Evolutionary conservation across 2,888 invertebrate genomes (phyloP), one percentile per base, ranked within the genome.

Genomic region (Pristionchus fissidentatus): DNA sequence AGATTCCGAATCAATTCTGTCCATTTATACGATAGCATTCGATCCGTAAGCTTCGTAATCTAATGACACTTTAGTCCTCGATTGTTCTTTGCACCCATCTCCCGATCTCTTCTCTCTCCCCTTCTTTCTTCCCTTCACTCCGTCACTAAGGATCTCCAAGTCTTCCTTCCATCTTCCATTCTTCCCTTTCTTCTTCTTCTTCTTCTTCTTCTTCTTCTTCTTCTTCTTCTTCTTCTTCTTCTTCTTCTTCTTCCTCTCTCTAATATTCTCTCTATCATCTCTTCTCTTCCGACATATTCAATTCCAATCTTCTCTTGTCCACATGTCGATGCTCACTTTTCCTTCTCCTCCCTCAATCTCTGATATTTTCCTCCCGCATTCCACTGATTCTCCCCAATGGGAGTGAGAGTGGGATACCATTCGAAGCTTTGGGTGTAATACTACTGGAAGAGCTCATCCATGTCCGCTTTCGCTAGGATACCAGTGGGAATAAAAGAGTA

Each of bases 261-360:
- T 78, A 29, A 52, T 55, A 57, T 26, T 38, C 26, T 52, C 38
- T 86, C 70, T 79, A 85, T 60, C 77, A 83, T 83, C 85, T 85
- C 82, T 83, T 86, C 79, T 78, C 83, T 60, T 84, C 79, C 32
- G 85, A 83, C 57, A 84, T 85, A 60, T 38, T 66, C n/a, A 52
- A 46, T 83, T 80, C 26, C 83, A 66, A 32, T 84, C 83, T 35
- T 82, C 19, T 32, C 85, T 46, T 79, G n/a, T 73, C 73, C n/a
- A n/a, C n/a, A n/a, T n/a, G n/a, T n/a, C n/a, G n/a, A n/a, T n/a
- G n/a, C n/a, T n/a, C n/a, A n/a, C n/a, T n/a, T n/a, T n/a, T 49
- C 19, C 49, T 19, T 15, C 19, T 19, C 49, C 49, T 49, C 19
- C 49, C 10, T 15, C 49, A 10, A 49, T 49, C 49, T 19, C 19